Percentiles rank a stretch among this genome's conserved stretches.
These are phyloP conservation scores for Benitochromis conjunctus DNA, from an alignment of 2,113 vertebrate species.

Conservation along the genomic window DNA sequence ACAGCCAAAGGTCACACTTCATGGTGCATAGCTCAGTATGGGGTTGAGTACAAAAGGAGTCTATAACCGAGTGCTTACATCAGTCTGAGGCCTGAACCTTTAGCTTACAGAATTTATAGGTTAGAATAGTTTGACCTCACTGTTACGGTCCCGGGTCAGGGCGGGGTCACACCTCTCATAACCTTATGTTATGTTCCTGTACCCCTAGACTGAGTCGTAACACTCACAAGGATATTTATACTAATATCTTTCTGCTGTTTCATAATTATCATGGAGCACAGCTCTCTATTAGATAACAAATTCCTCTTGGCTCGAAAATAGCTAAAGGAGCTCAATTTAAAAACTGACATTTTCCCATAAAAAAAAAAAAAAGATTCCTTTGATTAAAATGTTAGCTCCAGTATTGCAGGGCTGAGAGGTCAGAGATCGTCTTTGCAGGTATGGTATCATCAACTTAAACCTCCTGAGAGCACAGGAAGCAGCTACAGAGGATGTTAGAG, in stretches of 20 bases:
- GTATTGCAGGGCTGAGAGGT: not conserved
- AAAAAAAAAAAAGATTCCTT: not conserved
- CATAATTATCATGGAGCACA: not conserved
- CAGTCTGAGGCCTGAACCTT: not conserved
- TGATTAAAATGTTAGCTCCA: not conserved
- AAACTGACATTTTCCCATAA: fast-evolving
- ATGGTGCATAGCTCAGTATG: not conserved
- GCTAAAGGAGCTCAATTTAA: not conserved
- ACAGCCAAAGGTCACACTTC: not conserved
- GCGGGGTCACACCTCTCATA: too few relatives aligned
- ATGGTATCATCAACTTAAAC: not conserved
- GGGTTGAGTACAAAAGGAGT: not conserved
- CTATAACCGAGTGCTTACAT: fast-evolving
- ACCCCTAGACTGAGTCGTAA: too few relatives aligned
- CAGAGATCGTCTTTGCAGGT: not conserved
- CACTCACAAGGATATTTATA: too few relatives aligned
- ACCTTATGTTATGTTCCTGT: too few relatives aligned
- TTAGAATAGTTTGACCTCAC: not conserved
- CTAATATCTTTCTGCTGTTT: not conserved
- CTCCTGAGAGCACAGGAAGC: not conserved
- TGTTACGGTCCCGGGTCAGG: too few relatives aligned
- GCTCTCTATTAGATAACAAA: not conserved
- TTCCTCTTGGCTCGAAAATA: fast-evolving
- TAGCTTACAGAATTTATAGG: not conserved
- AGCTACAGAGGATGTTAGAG: not conserved